Conservation (phyloP, 37 sponge, comb jelly and placozoan genomes). For the Beroe forskalii region DNA sequence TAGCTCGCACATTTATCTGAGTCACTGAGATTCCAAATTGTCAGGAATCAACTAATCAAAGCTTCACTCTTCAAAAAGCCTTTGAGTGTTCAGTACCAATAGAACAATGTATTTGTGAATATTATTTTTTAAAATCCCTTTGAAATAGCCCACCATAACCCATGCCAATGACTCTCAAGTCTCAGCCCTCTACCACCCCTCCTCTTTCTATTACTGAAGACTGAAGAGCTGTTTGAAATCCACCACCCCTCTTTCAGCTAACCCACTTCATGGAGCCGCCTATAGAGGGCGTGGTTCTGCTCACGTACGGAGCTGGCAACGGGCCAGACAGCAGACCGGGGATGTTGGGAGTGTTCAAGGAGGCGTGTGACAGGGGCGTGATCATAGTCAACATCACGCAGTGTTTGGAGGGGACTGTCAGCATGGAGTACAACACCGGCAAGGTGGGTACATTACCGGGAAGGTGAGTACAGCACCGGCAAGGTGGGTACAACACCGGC, state of each 20-base stretch:
- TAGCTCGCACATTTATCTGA: no score
- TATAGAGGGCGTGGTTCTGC: slow-evolving; percentile 86
- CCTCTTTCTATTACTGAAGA: not conserved
- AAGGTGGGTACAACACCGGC: no score
- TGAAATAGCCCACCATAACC: no score
- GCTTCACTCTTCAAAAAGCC: no score
- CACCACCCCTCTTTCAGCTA: no score
- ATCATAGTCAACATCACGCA: slow-evolving; percentile 91
- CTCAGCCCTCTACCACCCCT: not conserved
- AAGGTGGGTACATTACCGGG: slow-evolving; percentile 71
- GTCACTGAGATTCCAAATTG: no score
- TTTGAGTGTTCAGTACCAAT: no score
- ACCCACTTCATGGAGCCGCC: slow-evolving; percentile 86
- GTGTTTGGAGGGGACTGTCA: slow-evolving; percentile 80
- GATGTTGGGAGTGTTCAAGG: slow-evolving; percentile 73
- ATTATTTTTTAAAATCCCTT: no score
- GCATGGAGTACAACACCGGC: slow-evolving; percentile 76
- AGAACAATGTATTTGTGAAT: no score
- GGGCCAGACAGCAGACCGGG: slow-evolving; percentile 71
- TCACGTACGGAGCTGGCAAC: slow-evolving; percentile 92
- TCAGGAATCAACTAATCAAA: no score
- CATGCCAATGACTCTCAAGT: not conserved
- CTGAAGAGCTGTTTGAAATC: no score
- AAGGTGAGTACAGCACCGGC: no score
- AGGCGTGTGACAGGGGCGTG: slow-evolving; percentile 78